Evolutionary conservation across 2,113 vertebrate genomes (phyloP).

Genomic region (Chunga burmeisteri): DNA sequence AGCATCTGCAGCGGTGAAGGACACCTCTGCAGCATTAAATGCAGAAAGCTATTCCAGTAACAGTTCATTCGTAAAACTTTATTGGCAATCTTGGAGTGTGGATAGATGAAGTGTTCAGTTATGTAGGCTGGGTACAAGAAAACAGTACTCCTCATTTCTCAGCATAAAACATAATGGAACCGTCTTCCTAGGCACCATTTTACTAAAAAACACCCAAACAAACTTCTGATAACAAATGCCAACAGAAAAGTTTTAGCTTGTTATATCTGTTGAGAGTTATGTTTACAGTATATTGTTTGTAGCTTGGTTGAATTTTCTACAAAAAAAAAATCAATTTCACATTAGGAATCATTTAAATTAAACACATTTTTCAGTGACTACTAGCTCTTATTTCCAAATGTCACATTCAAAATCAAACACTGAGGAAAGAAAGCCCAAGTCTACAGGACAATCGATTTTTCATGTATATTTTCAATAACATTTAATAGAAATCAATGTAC

Average conservation of each 20-base stretch:
- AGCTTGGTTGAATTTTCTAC: neutral
- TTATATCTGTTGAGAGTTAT: neutral
- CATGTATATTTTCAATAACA: neutral
- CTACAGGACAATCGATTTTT: neutral
- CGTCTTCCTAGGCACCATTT: neutral
- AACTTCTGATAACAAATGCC: neutral
- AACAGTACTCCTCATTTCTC: neutral
- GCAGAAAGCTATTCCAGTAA: neutral
- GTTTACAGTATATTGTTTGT: neutral
- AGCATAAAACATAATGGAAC: neutral
- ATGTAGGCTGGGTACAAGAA: neutral
- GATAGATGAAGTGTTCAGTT: neutral
- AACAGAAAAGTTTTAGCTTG: neutral
- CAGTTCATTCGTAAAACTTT: neutral
- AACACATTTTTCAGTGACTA: conserved; percentile 16
- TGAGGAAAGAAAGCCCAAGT: neutral
- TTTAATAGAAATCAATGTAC: neutral
- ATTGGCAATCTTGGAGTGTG: neutral
- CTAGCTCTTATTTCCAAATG: conserved; percentile 13
- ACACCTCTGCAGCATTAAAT: neutral
- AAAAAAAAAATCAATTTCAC: neutral
- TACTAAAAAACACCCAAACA: neutral
- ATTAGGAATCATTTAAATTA: conserved; percentile 32
- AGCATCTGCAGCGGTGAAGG: neutral
- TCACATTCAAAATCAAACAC: neutral